phyloP scores from a whole-genome alignment of 2,888 invertebrate species.

The Leucophora obtusa region DNA sequence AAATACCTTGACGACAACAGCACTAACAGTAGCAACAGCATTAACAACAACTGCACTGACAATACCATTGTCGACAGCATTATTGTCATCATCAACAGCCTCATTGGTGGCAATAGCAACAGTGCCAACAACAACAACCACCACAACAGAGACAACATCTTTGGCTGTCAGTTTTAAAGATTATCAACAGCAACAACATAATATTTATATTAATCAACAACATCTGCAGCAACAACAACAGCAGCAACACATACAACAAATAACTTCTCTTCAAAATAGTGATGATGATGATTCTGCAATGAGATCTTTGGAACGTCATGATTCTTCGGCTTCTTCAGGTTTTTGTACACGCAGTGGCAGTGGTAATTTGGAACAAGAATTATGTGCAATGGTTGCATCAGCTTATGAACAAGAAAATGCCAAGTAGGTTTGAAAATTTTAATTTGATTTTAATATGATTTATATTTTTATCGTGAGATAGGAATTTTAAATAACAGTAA shows the following conservation, averaged over 20 bases:
- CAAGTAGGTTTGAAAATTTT: constrained; percentile 71
- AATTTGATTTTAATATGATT: background rate
- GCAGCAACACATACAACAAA: constrained; percentile 65
- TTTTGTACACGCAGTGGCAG: constrained; percentile 68
- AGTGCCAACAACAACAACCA: constrained; percentile 35
- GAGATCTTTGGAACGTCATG: constrained; percentile 72
- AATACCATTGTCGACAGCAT: constrained; percentile 60
- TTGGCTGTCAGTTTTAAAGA: constrained; percentile 36
- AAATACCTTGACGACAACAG: constrained; percentile 63
- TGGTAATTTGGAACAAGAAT: constrained; percentile 73
- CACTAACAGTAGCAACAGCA: constrained; percentile 59
- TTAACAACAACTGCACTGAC: constrained; percentile 37
- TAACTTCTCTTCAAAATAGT: constrained; percentile 37
- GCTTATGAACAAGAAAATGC: constrained; percentile 73
- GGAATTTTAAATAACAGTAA: background rate
- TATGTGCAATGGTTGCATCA: constrained; percentile 75
- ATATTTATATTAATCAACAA: background rate
- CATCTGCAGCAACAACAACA: constrained; percentile 63
- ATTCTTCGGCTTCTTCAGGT: constrained; percentile 67
- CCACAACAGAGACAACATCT: background rate
- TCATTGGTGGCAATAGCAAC: constrained; percentile 55
- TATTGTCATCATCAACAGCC: constrained; percentile 54
- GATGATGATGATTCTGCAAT: constrained; percentile 71
- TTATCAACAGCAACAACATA: constrained; percentile 40
- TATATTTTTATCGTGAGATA: background rate